Conservation (phyloP, 2,113 vertebrate species). For the Petaurus breviceps region DNA sequence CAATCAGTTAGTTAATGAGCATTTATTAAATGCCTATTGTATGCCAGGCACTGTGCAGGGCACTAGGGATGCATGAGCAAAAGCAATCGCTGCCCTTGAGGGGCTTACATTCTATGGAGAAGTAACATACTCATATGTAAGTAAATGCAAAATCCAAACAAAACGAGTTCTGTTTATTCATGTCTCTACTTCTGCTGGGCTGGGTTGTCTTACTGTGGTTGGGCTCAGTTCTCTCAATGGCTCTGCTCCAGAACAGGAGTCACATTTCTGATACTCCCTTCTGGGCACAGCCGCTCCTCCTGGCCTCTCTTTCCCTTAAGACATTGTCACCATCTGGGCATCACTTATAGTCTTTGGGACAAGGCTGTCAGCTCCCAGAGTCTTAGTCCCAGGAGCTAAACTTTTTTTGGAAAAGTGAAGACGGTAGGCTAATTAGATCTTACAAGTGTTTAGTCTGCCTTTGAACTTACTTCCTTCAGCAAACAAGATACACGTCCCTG, state of each 20-base stretch:
- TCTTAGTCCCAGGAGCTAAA: too few relatives aligned
- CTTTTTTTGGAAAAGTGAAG: too few relatives aligned
- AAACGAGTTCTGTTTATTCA: not conserved
- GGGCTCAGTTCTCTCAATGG: not conserved
- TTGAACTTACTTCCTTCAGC: not conserved
- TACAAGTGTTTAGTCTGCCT: not conserved
- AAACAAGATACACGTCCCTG: not conserved
- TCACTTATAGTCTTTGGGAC: too few relatives aligned
- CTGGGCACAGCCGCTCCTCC: too few relatives aligned
- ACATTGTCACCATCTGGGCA: too few relatives aligned
- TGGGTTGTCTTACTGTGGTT: not conserved
- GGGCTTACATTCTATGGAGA: not conserved
- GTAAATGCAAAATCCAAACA: too few relatives aligned
- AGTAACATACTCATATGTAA: not conserved
- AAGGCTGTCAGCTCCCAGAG: too few relatives aligned
- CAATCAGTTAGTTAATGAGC: not conserved
- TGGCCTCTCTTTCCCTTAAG: not conserved
- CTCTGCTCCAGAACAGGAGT: not conserved
- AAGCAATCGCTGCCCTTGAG: not conserved
- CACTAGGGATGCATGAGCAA: not conserved
- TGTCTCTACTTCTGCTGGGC: not conserved
- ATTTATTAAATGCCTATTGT: not conserved
- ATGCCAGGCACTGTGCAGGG: not conserved
- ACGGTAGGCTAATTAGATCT: not conserved
- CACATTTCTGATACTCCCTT: not conserved